phyloP scores from a whole-genome alignment of 2,888 invertebrate genomes.

The Pachycephus smyrnensis region DNA sequence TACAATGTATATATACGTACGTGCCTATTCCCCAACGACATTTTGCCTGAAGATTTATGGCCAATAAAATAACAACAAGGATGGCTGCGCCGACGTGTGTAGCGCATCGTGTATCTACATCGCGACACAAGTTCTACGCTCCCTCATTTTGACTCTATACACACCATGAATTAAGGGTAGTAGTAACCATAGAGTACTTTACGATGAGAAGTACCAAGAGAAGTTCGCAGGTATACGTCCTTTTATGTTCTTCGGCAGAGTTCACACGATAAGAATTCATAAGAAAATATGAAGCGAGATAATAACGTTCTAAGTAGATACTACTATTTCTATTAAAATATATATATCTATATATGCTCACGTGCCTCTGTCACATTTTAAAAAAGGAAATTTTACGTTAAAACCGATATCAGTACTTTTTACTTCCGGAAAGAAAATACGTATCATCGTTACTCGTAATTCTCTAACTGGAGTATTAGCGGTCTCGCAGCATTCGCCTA shows the following conservation, averaged over 20 bases:
- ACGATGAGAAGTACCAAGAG: conserved; percentile 29
- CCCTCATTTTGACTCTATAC: neutral
- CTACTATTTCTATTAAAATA: too few relatives aligned
- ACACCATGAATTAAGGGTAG: neutral
- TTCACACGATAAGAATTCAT: too few relatives aligned
- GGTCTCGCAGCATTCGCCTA: too few relatives aligned
- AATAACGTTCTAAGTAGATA: too few relatives aligned
- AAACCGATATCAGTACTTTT: too few relatives aligned
- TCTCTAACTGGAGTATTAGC: too few relatives aligned
- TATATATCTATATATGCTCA: too few relatives aligned
- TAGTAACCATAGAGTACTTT: conserved; percentile 29
- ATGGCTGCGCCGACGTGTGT: conserved; percentile 39
- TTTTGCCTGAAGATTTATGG: conserved; percentile 49
- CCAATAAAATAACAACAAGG: conserved; percentile 60
- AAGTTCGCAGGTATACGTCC: conserved; percentile 45
- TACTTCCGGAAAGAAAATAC: too few relatives aligned
- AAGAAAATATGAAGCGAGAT: too few relatives aligned
- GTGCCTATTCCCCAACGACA: conserved; percentile 26
- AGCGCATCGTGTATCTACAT: neutral
- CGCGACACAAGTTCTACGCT: neutral
- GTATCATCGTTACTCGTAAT: too few relatives aligned
- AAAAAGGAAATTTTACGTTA: too few relatives aligned
- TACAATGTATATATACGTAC: neutral
- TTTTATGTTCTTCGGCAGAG: conserved; percentile 30
- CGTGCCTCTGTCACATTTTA: too few relatives aligned